Percentiles rank a stretch among this genome's conserved stretches.
Conservation (phyloP, 2,113 vertebrate genomes). For the Alectura lathami region DNA sequence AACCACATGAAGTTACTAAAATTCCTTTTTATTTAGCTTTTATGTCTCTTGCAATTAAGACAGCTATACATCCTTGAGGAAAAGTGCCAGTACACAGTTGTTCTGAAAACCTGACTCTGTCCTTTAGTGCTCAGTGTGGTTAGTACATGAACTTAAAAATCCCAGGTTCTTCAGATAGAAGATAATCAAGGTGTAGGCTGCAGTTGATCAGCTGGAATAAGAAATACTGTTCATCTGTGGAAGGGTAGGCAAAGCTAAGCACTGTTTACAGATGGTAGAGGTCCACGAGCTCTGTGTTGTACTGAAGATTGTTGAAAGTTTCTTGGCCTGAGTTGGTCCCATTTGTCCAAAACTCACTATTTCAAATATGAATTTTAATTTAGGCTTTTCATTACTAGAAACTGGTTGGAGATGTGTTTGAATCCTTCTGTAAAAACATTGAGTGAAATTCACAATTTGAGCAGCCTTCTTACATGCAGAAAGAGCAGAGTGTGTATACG, state of each 20-base stretch:
- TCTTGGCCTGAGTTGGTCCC: background rate
- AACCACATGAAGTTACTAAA: background rate
- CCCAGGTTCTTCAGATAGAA: background rate
- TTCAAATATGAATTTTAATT: background rate
- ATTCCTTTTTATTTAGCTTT: background rate
- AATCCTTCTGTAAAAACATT: background rate
- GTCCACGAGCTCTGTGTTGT: fast-evolving
- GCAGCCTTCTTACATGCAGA: background rate
- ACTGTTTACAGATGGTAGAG: background rate
- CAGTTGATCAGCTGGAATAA: background rate
- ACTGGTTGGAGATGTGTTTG: background rate
- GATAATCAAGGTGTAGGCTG: background rate
- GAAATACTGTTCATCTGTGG: background rate
- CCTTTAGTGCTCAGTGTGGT: background rate
- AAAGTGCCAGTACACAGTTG: background rate
- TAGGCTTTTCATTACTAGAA: background rate
- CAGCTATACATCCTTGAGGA: background rate
- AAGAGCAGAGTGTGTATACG: background rate
- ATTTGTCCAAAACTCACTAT: background rate
- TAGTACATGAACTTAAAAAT: background rate
- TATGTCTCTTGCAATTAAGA: background rate
- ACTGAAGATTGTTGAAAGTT: background rate
- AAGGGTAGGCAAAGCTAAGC: background rate
- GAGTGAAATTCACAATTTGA: background rate
- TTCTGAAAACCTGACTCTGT: background rate